Evolutionary conservation across 1,140 invertebrate species (phyloP), one percentile per base, ranked within the genome.

Genomic region (Pantala flavescens): DNA sequence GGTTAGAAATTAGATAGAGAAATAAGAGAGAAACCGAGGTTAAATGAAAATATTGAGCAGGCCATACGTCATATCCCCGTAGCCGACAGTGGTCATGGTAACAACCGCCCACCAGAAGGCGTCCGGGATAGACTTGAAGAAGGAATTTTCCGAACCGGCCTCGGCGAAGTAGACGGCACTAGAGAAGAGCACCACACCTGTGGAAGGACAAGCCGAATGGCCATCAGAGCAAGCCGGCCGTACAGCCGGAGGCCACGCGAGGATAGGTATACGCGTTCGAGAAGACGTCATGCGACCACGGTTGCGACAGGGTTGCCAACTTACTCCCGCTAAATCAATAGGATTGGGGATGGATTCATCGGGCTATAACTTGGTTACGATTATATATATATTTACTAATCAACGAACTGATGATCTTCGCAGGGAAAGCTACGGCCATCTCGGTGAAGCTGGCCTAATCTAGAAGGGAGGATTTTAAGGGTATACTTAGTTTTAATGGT

Each of bases 41-140:
- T 63, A 63, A 63, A 63, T 63, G 49, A 63, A 21, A 63, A 88
- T 87, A 86, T 81, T 87, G 87, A 88, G 85, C 87, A 88, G 85
- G 90, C 90, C 92, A 91, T 94, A 94, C 93, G 93, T 96, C 96
- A 99, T 98, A 88, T 99, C 98, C 88, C 98, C 98, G 90, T 99
- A 99, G 87, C 97, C 97, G 85, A 99, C 97, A 86, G 97, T 99
- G 77, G 91, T 94, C 91, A 94, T 94, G 78, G 93, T 94, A 78
- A 95, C 93, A 76, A 96, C 91, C 75, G 91, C 93, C 94, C 95
- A 98, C 95, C 96, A 97, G 87, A 97, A 97, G 77, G 94, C 94
- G 83, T 95, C 93, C 81, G 96, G 96, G 86, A 98, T 98, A 83
- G 93, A 96, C 84, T 94, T 96, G 89, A 98, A 98, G 89, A 96